Evolutionary conservation across 2,888 invertebrate species (phyloP), one percentile per base, ranked within the genome.

Genomic region (Amblyjoppa proteus): DNA sequence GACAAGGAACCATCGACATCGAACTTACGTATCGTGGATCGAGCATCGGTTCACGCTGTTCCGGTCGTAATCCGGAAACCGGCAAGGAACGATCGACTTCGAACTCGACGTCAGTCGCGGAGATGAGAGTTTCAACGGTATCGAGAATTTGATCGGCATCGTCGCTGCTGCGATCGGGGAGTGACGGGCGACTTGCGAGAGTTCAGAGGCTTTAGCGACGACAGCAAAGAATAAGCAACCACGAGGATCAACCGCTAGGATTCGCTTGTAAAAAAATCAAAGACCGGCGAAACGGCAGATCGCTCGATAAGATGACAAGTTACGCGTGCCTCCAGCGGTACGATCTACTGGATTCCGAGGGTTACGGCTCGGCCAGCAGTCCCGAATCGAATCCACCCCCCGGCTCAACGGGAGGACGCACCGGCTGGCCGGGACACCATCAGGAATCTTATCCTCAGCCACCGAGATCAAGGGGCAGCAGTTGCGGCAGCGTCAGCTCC

Each of bases 341-440:
- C 89, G 93, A 93, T 25, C 89, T 93, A 49, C 75, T 93, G 66
- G 93, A 93, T 71, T 93, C 93, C 41, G 93, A 93, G 86, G 93
- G 93, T 70, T 93, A 93, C 89, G 93, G 93, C 4, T 93, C 93
- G 5, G 93, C 93, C 0, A 93, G 93, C 70, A 93, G 93, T 82
- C 93, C 93, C 4, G 93, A 93, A 81, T 93, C 93, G n/a, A 92
- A 91, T 84, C 91, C 91, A 1, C 89, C 91, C 38, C 88, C 75
- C 16, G 87, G 90, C 73, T 90, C 91, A 90, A 81, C 83, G 64
- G 45, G 56, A 1, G 53, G 83, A 51, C 77, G 80, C 31, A 11
- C 38, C 66, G 71, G 74, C 66, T 85, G 85, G 81, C 70, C 74
- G 3, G 74, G 70, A 5, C 81, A 84, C 25, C 89, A 89, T n/a